These are phyloP conservation scores for Cossypha heuglini DNA, from an alignment of 2,797 vertebrate species.

Conservation along the genomic window DNA sequence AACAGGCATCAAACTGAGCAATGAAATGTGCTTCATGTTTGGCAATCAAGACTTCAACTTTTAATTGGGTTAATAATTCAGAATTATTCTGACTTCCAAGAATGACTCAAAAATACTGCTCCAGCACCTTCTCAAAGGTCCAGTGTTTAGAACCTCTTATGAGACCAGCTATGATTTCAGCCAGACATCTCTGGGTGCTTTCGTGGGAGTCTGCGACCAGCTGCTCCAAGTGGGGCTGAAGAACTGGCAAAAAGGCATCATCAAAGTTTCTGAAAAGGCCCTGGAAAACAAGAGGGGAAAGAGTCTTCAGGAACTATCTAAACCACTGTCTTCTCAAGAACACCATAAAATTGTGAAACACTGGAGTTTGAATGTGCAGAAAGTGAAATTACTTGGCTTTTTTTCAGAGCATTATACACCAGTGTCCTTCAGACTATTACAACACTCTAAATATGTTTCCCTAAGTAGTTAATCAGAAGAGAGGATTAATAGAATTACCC, in stretches of 20 bases:
- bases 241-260: slow-evolving; percentile 86
- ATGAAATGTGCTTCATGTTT: not conserved
- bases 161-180: slow-evolving; percentile 94
- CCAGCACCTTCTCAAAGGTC: slow-evolving; percentile 83
- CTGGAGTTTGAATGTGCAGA: not conserved
- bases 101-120: not conserved
- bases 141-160: slow-evolving; percentile 97
- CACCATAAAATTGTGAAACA: accelerated
- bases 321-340: not conserved
- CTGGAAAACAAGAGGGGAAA: slow-evolving; percentile 66
- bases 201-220: slow-evolving; percentile 91
- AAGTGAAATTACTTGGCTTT: not conserved
- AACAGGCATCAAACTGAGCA: not conserved
- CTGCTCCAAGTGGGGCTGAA: slow-evolving; percentile 89
- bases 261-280: slow-evolving; percentile 94
- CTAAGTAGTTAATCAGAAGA: not conserved
- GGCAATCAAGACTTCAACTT: not conserved
- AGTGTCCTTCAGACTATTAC: not conserved
- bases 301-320: not conserved
- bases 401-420: not conserved
- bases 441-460: not conserved
- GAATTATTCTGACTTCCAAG: not conserved
- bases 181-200: slow-evolving; percentile 93
- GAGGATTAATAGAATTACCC: not conserved
- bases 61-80: not conserved